A percentile compares a stretch with the other conserved stretches of the same genome.
Conservation (phyloP, 2,888 invertebrate genomes). For the Drosophila mayaguana region DNA sequence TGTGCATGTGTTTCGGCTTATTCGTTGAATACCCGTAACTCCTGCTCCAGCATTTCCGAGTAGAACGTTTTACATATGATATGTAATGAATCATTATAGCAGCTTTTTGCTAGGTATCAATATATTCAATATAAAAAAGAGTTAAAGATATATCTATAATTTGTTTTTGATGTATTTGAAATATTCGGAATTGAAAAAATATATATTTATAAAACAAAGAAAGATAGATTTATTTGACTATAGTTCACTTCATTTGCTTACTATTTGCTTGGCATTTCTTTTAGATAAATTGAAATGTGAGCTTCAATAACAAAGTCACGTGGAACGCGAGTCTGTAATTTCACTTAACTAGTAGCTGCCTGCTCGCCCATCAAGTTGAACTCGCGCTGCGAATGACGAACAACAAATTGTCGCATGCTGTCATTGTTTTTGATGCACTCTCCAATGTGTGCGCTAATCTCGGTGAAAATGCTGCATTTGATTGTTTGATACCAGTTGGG, state of each 20-base stretch:
- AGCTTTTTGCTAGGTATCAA: no score
- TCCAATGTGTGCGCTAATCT: constrained; percentile 15
- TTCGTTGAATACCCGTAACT: neutral
- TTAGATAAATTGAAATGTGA: neutral
- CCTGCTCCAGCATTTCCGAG: neutral
- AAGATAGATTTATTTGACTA: neutral
- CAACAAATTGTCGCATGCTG: constrained; percentile 9
- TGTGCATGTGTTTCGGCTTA: neutral
- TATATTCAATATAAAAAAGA: no score
- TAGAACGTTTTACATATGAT: no score
- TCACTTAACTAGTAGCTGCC: constrained; percentile 1
- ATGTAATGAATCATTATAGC: no score
- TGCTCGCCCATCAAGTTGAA: neutral
- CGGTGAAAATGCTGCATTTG: constrained; percentile 40
- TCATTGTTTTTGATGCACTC: constrained; percentile 17
- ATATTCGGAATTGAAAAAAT: neutral
- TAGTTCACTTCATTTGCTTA: neutral
- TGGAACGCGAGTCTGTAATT: constrained; percentile 8
- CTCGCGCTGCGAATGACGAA: constrained; percentile 2
- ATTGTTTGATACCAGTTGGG: constrained; percentile 43
- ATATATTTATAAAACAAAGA: neutral
- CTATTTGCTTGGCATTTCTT: neutral
- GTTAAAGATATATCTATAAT: no score
- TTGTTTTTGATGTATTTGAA: no score
- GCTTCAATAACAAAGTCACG: neutral